Conservation (phyloP, 1,140 invertebrate species). For the honey bee (Apis mellifera) region Amel_HAv3.1 CM009941.2:1307001-1307500, state of each 20-base stretch:
- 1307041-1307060: neutral
- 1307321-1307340: slow-evolving; percentile 76
- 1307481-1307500: too few relatives aligned
- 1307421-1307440: neutral
- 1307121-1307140: neutral
- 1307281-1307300: slow-evolving; percentile 69
- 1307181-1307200: slow-evolving; percentile 73
- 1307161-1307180: slow-evolving; percentile 75
- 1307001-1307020: too few relatives aligned
- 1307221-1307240: slow-evolving; percentile 76
- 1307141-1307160: slow-evolving; percentile 80
- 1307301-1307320: slow-evolving; percentile 64
- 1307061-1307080: neutral
- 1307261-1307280: slow-evolving; percentile 78
- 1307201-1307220: slow-evolving; percentile 65
- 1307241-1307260: slow-evolving; percentile 79
- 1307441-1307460: neutral
- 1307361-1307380: slow-evolving; percentile 77
- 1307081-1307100: neutral
- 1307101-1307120: neutral
- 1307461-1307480: too few relatives aligned
- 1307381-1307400: slow-evolving; percentile 45
- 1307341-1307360: slow-evolving; percentile 74
- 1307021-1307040: neutral
- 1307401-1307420: neutral